Base-by-base conservation (phyloP, 2,888 invertebrate genomes). In the Scelioninae gen. 1 region DNA sequence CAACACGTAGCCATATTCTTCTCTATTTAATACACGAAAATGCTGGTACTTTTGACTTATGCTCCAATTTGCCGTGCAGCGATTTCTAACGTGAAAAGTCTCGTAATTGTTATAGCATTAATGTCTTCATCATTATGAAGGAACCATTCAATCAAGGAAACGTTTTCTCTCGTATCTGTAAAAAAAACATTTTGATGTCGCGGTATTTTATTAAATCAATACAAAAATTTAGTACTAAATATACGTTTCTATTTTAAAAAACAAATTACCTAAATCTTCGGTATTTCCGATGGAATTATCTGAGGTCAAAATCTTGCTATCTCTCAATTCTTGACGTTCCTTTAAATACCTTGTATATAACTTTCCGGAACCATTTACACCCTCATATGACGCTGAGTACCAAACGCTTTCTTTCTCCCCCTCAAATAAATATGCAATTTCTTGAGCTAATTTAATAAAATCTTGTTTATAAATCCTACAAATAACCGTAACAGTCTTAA, bases 101-200 rank as follows among this genome's bases (percentile, higher is more conserved):
- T 65, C 65, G 0, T 75, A 4, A 15, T 9, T 34, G 10, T 5
- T 8, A 58, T 47, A 11, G n/a, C 34, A 13, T 11, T 9, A 16
- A 40, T 13, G 13, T 75, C 58, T 10, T 34, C 23, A 13, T 56
- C 53, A 31, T 66, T 66, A 23, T 75, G 75, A 0, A 13, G 49
- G 32, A 75, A 75, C 75, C 66, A 75, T 66, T 75, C 65, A 0
- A 75, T n/a, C 16, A 4, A 15, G 0, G 74, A 38, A 43, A 10
- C 40, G 11, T 74, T 63, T 29, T 71, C 34, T 60, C 0, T 2
- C 6, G 43, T 38, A 16, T 69, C 69, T 69, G 49, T 69, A 5
- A 1, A 8, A 38, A 38, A 5, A 34, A 34, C 8, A 34, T 34
- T 34, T 34, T 34, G n/a, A n/a, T n/a, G n/a, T n/a, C n/a, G n/a